Percentiles rank a stretch among this genome's conserved stretches.
Conservation (phyloP, 1,140 invertebrate genomes). For the Penaeus indicus region DNA sequence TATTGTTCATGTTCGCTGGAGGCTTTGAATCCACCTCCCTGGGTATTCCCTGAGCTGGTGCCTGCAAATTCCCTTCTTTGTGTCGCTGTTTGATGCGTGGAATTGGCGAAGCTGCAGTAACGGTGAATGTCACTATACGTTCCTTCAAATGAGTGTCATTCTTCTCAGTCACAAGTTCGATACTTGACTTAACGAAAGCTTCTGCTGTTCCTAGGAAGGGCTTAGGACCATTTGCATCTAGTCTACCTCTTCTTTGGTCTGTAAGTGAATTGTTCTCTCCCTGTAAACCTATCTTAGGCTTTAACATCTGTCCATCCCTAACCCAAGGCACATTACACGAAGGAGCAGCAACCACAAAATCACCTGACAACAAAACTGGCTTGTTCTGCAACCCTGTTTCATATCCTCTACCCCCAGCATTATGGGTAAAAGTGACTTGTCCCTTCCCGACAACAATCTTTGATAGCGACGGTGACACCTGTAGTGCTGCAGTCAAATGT, state of each 20-base stretch:
- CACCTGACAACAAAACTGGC: too few species aligned
- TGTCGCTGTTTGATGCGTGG: too few species aligned
- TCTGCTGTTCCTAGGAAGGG: neutral
- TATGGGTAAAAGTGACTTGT: conserved; percentile 51
- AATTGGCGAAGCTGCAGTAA: conserved; percentile 26
- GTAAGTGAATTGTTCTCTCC: too few species aligned
- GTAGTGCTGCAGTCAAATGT: neutral
- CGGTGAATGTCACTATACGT: conserved; percentile 33
- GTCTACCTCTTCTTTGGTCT: too few species aligned
- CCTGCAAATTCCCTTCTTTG: too few species aligned
- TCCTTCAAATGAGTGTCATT: neutral
- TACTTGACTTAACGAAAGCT: neutral
- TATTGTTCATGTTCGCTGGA: too few species aligned
- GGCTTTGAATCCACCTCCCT: too few species aligned
- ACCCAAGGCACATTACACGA: too few species aligned
- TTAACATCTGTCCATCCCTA: neutral
- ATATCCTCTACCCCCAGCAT: neutral
- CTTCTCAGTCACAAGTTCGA: conserved; percentile 18
- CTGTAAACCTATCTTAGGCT: neutral
- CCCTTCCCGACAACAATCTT: conserved; percentile 41
- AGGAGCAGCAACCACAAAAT: too few species aligned
- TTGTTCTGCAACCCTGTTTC: neutral
- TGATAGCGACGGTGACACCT: conserved; percentile 22
- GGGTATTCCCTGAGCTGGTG: too few species aligned
- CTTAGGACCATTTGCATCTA: too few species aligned